Evolutionary conservation across 2,113 vertebrate genomes (phyloP).

Genomic region (Rhinoderma darwinii): DNA sequence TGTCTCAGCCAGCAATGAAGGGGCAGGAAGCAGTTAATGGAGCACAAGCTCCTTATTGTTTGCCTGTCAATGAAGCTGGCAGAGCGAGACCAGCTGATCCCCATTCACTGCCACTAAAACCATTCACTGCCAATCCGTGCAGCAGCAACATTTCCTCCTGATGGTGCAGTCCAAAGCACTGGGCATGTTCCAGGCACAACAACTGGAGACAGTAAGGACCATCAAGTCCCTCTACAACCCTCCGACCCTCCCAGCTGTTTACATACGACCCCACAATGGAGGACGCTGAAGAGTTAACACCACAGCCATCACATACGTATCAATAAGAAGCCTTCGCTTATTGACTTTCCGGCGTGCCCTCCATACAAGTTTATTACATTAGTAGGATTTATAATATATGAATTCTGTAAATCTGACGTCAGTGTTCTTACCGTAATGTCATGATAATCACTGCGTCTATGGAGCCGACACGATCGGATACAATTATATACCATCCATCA

Average conservation of each 20-base stretch:
- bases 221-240: neutral
- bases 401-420: too few species aligned
- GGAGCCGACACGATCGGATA: too few species aligned
- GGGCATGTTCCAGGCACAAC: slow-evolving; percentile 3
- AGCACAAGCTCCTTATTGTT: slow-evolving; percentile 56
- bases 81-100: slow-evolving; percentile 51
- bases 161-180: neutral
- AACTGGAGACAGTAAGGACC: neutral
- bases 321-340: neutral
- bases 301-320: neutral
- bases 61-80: slow-evolving; percentile 53
- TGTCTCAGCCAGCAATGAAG: neutral
- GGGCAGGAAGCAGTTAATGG: slow-evolving; percentile 39
- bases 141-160: slow-evolving; percentile 16
- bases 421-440: too few species aligned
- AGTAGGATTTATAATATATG: too few species aligned
- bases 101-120: slow-evolving; percentile 52
- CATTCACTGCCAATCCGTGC: slow-evolving; percentile 5
- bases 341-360: neutral
- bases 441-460: too few species aligned
- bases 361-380: neutral
- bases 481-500: too few species aligned
- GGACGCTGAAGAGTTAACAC: neutral
- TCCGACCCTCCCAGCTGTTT: neutral
- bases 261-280: neutral